Evolutionary conservation across 64 coral and sea anemone species (phyloP), one percentile per base, ranked within the genome.

Genomic region (Actinia equina): DNA sequence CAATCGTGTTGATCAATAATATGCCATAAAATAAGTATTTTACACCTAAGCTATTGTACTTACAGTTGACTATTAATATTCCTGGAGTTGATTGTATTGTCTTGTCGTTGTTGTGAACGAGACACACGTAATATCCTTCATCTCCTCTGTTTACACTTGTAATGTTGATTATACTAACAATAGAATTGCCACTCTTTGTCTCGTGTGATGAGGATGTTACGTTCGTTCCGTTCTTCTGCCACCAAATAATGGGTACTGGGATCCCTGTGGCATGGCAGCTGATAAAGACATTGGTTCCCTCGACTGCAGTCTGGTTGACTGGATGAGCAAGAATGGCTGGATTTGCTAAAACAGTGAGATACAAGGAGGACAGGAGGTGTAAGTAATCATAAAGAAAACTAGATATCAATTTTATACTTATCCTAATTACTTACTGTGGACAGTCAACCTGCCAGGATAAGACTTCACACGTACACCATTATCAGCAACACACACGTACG

Each of bases 401-500:
- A 54, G 2, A 8, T 54, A 54, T 1, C 52, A 54, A 54, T 54
- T 2, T 8, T 37, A 37, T 37, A 37, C 30, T 37, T 37, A 37
- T 37, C 0, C 30, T 37, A 37, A 37, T 16, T 41, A 74, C 27
- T 41, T 41, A 74, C 69, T 41, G 8, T 27, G 10, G 15, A 74
- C 14, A 74, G 26, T 15, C 69, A 74, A 16, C 13, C 25, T 74
- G 25, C 69, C 69, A 74, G 69, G 25, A 74, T 74, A 74, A 0
- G 69, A 74, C 25, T 16, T 74, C 9, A 30, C 26, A 37, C 10
- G 5, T 27, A 74, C 26, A 74, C 69, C 25, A 74, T 74, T 74
- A 74, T 41, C 25, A 74, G 80, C 80, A 82, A 82, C 19, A 17
- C 80, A 82, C 80, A 52, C 19, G 80, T 82, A 82, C 44, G 53